Evolutionary conservation across 2,888 invertebrate genomes (phyloP).

Genomic region (Sesia bembeciformis): DNA sequence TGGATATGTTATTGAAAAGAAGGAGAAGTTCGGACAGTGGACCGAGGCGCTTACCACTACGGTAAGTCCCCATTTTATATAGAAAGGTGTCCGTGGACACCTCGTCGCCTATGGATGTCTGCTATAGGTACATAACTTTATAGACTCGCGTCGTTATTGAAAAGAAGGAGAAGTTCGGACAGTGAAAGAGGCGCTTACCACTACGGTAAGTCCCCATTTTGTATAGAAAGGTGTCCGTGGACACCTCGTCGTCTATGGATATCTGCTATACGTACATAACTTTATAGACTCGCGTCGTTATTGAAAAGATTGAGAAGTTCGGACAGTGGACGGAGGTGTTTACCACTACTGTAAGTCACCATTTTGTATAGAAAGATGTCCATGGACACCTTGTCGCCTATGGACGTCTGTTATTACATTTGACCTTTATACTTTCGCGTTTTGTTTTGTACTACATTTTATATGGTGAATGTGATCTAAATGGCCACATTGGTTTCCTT

Average conservation of each 20-base stretch:
- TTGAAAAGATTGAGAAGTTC: constrained; percentile 91
- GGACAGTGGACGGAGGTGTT: constrained; percentile 89
- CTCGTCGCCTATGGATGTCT: too few relatives aligned
- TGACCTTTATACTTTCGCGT: too few relatives aligned
- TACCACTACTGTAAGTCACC: constrained; percentile 76
- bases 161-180: constrained; percentile 87
- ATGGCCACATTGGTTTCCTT: too few relatives aligned
- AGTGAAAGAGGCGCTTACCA: constrained; percentile 87
- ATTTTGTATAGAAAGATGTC: neutral
- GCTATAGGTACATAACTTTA: too few relatives aligned
- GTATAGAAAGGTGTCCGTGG: neutral
- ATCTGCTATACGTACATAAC: too few relatives aligned
- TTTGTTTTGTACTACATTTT: constrained; percentile 3
- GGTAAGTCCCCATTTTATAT: constrained; percentile 46
- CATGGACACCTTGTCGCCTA: too few relatives aligned
- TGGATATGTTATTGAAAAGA: constrained; percentile 92
- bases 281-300: constrained; percentile 49
- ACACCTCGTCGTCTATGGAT: too few relatives aligned
- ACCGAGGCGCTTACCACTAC: constrained; percentile 85
- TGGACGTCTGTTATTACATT: too few relatives aligned
- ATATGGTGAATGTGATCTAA: too few relatives aligned
- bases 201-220: constrained; percentile 66
- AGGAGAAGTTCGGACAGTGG: constrained; percentile 87
- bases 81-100: too few relatives aligned
- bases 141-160: constrained; percentile 77